phyloP scores from a whole-genome alignment of 2,888 invertebrate species.

The Netelia inedita region DNA sequence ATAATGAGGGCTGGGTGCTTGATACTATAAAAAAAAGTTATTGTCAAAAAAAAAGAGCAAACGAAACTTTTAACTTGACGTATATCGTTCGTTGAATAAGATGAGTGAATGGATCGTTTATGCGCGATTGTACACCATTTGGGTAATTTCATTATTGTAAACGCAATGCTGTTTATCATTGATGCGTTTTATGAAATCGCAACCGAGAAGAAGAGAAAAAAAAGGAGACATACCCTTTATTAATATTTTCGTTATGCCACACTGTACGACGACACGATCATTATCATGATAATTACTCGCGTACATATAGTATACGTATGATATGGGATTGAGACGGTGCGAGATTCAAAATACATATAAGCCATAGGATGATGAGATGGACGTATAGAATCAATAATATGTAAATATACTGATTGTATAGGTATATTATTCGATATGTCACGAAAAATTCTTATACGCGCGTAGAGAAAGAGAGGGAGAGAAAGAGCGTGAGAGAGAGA shows the following conservation, averaged over 20 bases:
- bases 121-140: slow-evolving; percentile 18
- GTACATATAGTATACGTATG: slow-evolving; percentile 27
- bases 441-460: slow-evolving; percentile 76
- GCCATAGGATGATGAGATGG: background rate
- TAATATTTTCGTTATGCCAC: background rate
- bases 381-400: slow-evolving; percentile 13
- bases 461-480: slow-evolving; percentile 63
- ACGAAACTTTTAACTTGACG: background rate
- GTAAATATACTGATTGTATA: slow-evolving; percentile 67
- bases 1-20: slow-evolving; percentile 17
- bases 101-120: slow-evolving; percentile 56
- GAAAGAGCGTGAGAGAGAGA: too few species aligned
- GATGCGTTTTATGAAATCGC: background rate
- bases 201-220: background rate
- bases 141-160: background rate
- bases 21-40: slow-evolving; percentile 21
- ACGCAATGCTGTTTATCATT: background rate
- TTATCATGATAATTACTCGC: slow-evolving; percentile 27
- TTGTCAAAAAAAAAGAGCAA: slow-evolving; percentile 2
- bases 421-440: slow-evolving; percentile 57
- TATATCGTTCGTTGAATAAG: slow-evolving; percentile 50
- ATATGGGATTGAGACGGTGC: slow-evolving; percentile 45
- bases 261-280: slow-evolving; percentile 21
- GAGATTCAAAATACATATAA: slow-evolving; percentile 63
- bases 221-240: background rate